These are phyloP conservation scores for Eremophila alpestris DNA, from an alignment of 2,797 vertebrate genomes.

Conservation along the genomic window DNA sequence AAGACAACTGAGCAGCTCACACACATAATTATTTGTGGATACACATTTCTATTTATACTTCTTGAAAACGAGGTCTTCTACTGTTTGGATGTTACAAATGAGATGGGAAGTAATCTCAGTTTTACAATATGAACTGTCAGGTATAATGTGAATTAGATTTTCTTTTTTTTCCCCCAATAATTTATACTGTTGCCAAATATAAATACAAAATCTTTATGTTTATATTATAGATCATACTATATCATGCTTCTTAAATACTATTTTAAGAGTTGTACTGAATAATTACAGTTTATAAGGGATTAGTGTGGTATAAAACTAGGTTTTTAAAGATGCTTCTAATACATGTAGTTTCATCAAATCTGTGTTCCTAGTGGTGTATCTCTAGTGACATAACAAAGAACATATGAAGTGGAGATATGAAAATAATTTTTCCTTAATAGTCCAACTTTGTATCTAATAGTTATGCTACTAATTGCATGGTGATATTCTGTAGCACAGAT, in stretches of 20 bases:
- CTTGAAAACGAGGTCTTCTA: not conserved
- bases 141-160: not conserved
- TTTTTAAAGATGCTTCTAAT: not conserved
- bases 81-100: not conserved
- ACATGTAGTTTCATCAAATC: not conserved
- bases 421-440: not conserved
- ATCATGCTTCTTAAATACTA: not conserved
- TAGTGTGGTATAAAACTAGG: not conserved
- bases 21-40: not conserved
- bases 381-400: not conserved
- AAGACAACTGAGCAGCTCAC: not conserved
- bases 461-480: not conserved
- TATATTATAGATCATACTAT: not conserved
- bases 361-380: not conserved
- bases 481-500: not conserved
- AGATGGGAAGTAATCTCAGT: not conserved
- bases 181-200: not conserved
- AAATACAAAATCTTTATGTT: not conserved
- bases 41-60: not conserved
- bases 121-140: not conserved
- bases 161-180: fast-evolving
- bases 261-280: not conserved
- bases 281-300: not conserved
- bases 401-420: not conserved
- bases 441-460: not conserved